Base-by-base conservation (phyloP, 2,113 vertebrate genomes). In the Bagarius yarrelli region DNA sequence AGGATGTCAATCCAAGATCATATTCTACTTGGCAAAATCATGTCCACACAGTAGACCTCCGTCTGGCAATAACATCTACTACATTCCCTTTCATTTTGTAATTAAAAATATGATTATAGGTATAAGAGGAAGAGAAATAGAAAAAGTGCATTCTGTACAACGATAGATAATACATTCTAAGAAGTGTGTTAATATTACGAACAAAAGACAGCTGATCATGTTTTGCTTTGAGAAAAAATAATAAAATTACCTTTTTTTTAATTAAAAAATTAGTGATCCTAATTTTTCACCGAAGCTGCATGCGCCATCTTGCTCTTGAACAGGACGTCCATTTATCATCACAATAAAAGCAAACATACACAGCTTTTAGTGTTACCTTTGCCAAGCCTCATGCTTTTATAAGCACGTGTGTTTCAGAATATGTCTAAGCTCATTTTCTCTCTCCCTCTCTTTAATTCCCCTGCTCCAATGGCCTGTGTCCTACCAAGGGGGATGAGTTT, bases 381-480 rank as follows among this genome's bases (percentile, higher is more conserved):
- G 72, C 56, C 64, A 80, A 21, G 14, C 21, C 30, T 61, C 32
- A 66, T 27, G 63, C 15, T 79, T 73, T 53, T 67, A 30, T 74
- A 52, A 40, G 32, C 50, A 83, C 66, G 30, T 53, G 61, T 36
- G 61, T 63, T 60, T 69, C 69, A 34, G 25, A n/a, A 69, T 19
- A 71, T 53, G 27, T 30, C 34, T 59, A 16, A 71, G 70, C 87
- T 64, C 25, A 74, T 44, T 30, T 19, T 59, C 74, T 56, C 79
- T 86, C 81, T 84, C 86, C 66, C 70, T 85, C 76, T 75, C 40
- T 36, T 81, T 36, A 83, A 40, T 23, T 86, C 82, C 77, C 75
- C 60, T 77, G 79, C 56, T 78, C 47, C 64, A 34, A 69, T 81
- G 66, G 57, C 55, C 27, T 79, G 59, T 82, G 78, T 61, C 74